phyloP scores from a whole-genome alignment of 2,797 vertebrate genomes.

The Fistularia commersonii region DNA sequence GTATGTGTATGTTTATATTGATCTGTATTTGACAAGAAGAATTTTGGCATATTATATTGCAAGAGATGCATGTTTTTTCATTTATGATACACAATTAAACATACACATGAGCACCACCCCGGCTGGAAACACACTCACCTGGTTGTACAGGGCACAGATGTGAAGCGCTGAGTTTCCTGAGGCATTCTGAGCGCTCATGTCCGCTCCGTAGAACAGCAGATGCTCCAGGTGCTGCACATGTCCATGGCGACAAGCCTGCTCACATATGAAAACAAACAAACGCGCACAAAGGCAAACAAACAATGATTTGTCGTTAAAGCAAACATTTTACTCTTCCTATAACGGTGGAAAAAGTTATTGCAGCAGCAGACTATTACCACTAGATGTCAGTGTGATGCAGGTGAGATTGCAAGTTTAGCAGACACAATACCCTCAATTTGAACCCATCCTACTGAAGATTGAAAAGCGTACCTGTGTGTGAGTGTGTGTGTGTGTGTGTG shows the following conservation, averaged over 20 bases:
- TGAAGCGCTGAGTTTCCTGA: slow-evolving; percentile 93
- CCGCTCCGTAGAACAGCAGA: slow-evolving; percentile 90
- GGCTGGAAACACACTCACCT: slow-evolving; percentile 74
- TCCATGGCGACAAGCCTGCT: slow-evolving; percentile 89
- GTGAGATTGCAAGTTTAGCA: slow-evolving; percentile 4
- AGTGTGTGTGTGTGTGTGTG: neutral
- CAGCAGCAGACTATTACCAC: slow-evolving; percentile 29
- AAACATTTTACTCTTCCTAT: neutral
- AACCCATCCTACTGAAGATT: slow-evolving; percentile 20
- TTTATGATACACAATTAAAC: slow-evolving; percentile 1
- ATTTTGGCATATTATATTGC: too few species aligned
- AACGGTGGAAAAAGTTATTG: neutral
- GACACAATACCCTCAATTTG: slow-evolving; percentile 39
- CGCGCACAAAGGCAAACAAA: slow-evolving; percentile 16
- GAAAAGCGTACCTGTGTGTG: neutral
- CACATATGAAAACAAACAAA: slow-evolving; percentile 32
- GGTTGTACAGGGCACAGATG: slow-evolving; percentile 96
- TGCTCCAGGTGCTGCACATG: slow-evolving; percentile 94
- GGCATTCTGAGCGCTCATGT: slow-evolving; percentile 92
- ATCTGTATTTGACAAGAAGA: too few species aligned
- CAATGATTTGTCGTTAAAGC: neutral
- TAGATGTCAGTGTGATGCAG: slow-evolving; percentile 67
- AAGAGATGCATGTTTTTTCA: neutral
- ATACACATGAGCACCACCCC: slow-evolving; percentile 2
- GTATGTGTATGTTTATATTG: too few species aligned